Conservation (phyloP, 2,113 vertebrate species). For the Synodontis membranacea region DNA sequence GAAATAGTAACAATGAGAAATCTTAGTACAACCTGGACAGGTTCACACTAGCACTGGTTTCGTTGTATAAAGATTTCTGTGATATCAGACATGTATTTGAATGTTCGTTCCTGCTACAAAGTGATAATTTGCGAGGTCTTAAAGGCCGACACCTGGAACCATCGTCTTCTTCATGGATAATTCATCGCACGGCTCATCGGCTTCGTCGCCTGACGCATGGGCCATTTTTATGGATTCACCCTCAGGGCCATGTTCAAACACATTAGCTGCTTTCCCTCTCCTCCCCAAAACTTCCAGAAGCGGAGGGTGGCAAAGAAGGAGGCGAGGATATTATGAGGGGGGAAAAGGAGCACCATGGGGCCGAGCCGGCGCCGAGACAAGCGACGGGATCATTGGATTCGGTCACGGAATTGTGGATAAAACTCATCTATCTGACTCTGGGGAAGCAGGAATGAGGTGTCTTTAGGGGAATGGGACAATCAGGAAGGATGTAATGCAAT, state of each 20-base stretch:
- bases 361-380: neutral
- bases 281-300: conserved; percentile 6
- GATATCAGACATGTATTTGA: neutral
- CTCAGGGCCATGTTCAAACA: conserved; percentile 25
- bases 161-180: conserved; percentile 20
- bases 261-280: conserved; percentile 1
- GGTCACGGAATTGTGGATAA: conserved; percentile 25
- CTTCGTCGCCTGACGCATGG: conserved; percentile 43
- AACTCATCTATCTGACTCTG: conserved; percentile 26
- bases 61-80: neutral
- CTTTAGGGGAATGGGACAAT: conserved; percentile 18
- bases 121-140: neutral
- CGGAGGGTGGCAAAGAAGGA: neutral
- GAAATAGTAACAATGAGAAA: too few relatives aligned
- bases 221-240: conserved; percentile 53
- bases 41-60: neutral
- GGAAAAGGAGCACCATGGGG: conserved; percentile 33
- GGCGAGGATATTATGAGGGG: neutral
- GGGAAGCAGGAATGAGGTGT: conserved; percentile 12
- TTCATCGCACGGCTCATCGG: conserved; percentile 51
- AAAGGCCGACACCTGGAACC: neutral
- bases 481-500: conserved; percentile 21
- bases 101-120: neutral
- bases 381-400: conserved; percentile 39
- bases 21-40: too few relatives aligned